A percentile compares a stretch with the other conserved stretches of the same genome.
Conservation (phyloP, 2,797 vertebrate genomes). For the Danio albolineatus region DNA sequence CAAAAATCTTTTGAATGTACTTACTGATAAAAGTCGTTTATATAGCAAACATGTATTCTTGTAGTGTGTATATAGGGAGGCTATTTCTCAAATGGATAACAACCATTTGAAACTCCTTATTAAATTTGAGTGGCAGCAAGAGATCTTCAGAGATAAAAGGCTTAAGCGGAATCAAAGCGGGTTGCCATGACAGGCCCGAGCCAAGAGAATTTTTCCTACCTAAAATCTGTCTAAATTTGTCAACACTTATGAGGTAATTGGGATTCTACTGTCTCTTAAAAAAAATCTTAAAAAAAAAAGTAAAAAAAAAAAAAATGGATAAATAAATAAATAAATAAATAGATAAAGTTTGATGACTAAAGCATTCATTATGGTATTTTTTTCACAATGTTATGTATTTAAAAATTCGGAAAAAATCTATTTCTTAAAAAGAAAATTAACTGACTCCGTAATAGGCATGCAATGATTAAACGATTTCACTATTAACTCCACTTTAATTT, state of each 20-base stretch:
- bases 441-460: no score
- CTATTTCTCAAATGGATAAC: slow-evolving; percentile 43
- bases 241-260: slow-evolving; percentile 34
- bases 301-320: no score
- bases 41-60: slow-evolving; percentile 41
- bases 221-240: slow-evolving; percentile 36
- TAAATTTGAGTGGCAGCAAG: slow-evolving; percentile 35
- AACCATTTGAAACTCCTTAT: slow-evolving; percentile 46
- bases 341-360: no score
- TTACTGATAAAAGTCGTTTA: slow-evolving; percentile 17
- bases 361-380: no score
- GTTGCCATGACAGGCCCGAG: slow-evolving; percentile 37
- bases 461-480: no score
- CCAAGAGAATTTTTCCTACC: slow-evolving; percentile 24
- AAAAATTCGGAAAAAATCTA: no score
- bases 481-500: no score
- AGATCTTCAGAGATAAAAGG: slow-evolving; percentile 55
- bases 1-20: slow-evolving; percentile 20
- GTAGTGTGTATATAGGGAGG: slow-evolving; percentile 24
- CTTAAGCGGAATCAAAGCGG: slow-evolving; percentile 56
- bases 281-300: neutral
- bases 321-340: no score
- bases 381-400: no score
- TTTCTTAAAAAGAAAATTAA: no score
- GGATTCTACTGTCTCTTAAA: neutral